Percentiles rank a stretch among this genome's conserved stretches.
Conservation (phyloP, 2,888 invertebrate genomes). For the Noctua comes region DNA sequence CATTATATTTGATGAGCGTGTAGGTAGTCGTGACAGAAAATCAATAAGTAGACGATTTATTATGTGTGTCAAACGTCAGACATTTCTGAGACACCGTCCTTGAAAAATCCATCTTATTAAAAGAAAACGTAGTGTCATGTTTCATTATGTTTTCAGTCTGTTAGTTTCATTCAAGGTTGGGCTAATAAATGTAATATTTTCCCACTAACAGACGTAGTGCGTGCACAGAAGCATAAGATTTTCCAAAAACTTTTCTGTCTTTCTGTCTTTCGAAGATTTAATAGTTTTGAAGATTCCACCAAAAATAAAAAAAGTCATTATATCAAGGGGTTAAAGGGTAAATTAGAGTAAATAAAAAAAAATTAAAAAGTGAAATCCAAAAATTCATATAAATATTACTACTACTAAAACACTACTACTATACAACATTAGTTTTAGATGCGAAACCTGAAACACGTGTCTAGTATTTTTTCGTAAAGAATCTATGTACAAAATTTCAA, state of each 20-base stretch:
- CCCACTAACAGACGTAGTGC: no score
- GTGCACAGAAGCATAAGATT: background rate
- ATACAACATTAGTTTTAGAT: no score
- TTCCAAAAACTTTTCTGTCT: background rate
- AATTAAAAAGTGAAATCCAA: no score
- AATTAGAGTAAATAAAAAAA: no score
- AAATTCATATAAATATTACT: no score
- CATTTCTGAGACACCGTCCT: background rate
- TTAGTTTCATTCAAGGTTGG: background rate
- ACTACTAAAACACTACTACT: no score
- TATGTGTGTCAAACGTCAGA: constrained; percentile 5
- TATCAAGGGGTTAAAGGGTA: no score
- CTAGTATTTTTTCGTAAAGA: no score
- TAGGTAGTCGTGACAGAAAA: constrained; percentile 6
- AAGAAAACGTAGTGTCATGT: background rate
- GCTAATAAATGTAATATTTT: background rate
- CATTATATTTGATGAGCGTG: background rate
- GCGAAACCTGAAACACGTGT: no score
- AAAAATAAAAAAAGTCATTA: no score
- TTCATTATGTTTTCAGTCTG: background rate
- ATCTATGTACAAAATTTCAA: no score
- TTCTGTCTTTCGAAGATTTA: background rate
- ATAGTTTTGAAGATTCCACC: background rate
- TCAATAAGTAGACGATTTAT: constrained; percentile 2
- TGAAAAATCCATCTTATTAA: background rate